Evolutionary conservation across 2,888 invertebrate species (phyloP), one percentile per base, ranked within the genome.

Genomic region (Leptothorax acervorum): DNA sequence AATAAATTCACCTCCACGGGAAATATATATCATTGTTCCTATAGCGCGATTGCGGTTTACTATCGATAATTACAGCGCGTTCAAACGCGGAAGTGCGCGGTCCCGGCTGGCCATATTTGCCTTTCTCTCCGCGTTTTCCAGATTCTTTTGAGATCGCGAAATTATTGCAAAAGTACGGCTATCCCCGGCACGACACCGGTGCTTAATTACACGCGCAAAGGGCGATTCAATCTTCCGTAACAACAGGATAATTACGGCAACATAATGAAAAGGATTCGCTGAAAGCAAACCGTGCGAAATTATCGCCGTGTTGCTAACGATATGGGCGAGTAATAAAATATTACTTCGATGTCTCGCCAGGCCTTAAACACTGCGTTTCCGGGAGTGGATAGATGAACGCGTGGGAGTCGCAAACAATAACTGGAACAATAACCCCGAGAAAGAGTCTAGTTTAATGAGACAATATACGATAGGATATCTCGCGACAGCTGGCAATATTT

Each of bases 361-460:
- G 15, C 23, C 23, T 35, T 28, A 2, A 12, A 23, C 23, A 23
- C 23, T 9, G 53, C 42, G 28, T 53, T 78, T 70, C 57, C 23
- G 60, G 35, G 35, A 28, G 28, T 5, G 35, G 39, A 66, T 28
- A 39, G 68, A 45, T 15, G 57, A 15, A 71, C 73, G 73, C 48
- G 28, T 73, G 60, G 35, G 57, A 62, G 48, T 48, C 48, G 60
- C 68, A 5, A 23, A 23, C 23, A 23, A 23, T 23, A 23, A 11
- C 23, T 60, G 35, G 57, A 57, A 35, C 73, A 71, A 79, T 66
- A 60, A 79, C 39, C 48, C 42, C 71, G 48, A 18, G 60, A 39
- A 73, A 48, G 74, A 51, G 39, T 42, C 78, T 65, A 12, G 63
- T 79, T 89, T 85, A 90, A 89, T 84, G 76, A 87, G 83, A 66